A percentile compares a stretch with the other conserved stretches of the same genome.
Conservation (phyloP, 2,113 vertebrate species). For the Casuarius casuarius region DNA sequence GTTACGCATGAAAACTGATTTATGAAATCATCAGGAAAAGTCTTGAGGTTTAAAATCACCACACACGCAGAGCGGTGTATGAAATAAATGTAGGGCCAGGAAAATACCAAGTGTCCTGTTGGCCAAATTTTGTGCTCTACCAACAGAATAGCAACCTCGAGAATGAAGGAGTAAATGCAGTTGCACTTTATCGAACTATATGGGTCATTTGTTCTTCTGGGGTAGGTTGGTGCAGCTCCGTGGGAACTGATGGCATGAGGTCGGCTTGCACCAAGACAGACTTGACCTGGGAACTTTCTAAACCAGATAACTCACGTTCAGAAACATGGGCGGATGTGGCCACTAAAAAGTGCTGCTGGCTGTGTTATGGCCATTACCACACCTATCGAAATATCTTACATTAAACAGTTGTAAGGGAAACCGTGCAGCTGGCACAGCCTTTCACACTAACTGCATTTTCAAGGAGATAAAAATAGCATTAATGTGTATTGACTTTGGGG, state of each 20-base stretch:
- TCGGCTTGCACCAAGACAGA: neutral
- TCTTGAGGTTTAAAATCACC: neutral
- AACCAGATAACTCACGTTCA: neutral
- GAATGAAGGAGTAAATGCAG: neutral
- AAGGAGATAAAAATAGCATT: neutral
- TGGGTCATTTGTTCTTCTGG: neutral
- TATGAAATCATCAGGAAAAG: neutral
- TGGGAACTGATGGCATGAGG: accelerated
- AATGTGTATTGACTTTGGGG: neutral
- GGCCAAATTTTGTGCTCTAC: neutral
- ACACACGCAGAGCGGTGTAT: neutral
- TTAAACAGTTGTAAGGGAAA: neutral
- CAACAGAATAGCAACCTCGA: neutral
- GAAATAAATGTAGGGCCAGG: neutral
- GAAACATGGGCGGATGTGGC: neutral
- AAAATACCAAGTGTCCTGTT: neutral
- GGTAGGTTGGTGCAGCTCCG: neutral
- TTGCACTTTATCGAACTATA: neutral
- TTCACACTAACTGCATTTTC: neutral
- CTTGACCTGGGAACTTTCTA: neutral
- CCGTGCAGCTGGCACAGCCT: neutral
- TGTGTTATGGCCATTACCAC: accelerated
- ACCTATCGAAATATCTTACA: accelerated
- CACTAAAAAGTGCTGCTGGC: neutral
- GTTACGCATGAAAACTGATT: neutral